These are phyloP conservation scores for Drosophila punjabiensis DNA, from an alignment of 1,140 invertebrate species.

Conservation along the genomic window DNA sequence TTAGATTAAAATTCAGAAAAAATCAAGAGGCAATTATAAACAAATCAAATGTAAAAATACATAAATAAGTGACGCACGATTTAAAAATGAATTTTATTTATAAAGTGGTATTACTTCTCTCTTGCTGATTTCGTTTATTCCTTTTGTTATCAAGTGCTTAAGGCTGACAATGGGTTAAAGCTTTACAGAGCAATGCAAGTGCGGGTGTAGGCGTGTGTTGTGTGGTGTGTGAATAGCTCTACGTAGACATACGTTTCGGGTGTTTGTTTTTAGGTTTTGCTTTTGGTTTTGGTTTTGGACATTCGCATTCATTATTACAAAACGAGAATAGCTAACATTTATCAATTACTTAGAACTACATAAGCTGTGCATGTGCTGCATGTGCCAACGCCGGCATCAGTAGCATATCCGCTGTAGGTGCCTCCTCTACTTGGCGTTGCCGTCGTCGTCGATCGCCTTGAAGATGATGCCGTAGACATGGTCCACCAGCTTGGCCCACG, in stretches of 20 bases:
- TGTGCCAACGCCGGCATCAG: constrained; percentile 36
- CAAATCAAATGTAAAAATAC: neutral
- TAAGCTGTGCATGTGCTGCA: constrained; percentile 65
- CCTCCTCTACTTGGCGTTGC: constrained; percentile 60
- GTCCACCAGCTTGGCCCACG: constrained; percentile 78
- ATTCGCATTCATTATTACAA: constrained; percentile 72
- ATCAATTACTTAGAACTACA: constrained; percentile 79
- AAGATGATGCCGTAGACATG: constrained; percentile 80
- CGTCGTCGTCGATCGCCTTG: constrained; percentile 75
- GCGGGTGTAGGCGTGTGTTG: constrained; percentile 40
- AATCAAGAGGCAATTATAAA: neutral
- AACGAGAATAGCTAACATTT: constrained; percentile 79
- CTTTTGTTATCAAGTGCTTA: constrained; percentile 62
- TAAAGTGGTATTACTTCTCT: constrained; percentile 19
- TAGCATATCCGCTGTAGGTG: neutral
- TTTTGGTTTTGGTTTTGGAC: constrained; percentile 47
- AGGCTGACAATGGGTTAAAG: constrained; percentile 81
- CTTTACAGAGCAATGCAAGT: constrained; percentile 73
- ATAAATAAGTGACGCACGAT: neutral
- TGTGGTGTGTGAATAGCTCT: constrained; percentile 39
- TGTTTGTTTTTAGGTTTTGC: constrained; percentile 19
- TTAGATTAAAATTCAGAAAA: too few relatives aligned
- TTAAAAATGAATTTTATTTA: constrained; percentile 5
- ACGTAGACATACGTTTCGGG: constrained; percentile 39
- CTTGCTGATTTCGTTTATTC: constrained; percentile 42